phyloP scores from a whole-genome alignment of 2,113 vertebrate species.

The Harpagus bidentatus region DNA sequence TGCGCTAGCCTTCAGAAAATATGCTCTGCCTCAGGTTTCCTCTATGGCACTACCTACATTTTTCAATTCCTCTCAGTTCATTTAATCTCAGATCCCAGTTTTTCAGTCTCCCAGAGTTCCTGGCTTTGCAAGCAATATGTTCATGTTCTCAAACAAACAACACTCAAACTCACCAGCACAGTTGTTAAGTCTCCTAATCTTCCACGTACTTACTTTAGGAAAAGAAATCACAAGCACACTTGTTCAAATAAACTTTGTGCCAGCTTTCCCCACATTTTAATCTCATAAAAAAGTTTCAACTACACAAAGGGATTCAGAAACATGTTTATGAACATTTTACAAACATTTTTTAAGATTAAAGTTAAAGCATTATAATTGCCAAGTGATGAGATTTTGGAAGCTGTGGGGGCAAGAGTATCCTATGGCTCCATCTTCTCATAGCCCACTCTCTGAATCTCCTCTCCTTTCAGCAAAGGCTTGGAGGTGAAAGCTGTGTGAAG shows the following conservation, averaged over 20 bases:
- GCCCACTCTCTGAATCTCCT: not conserved
- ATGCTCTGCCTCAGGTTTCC: not conserved
- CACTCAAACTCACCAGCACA: conserved; percentile 20
- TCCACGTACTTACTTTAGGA: conserved; percentile 37
- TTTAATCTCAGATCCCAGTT: not conserved
- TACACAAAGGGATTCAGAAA: conserved; percentile 54
- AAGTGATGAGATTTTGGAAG: conserved; percentile 8
- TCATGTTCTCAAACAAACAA: conserved; percentile 44
- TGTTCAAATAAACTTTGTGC: conserved; percentile 67
- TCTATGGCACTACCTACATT: fast-evolving
- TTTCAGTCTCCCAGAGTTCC: not conserved
- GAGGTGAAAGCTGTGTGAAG: not conserved
- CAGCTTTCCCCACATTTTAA: conserved; percentile 58
- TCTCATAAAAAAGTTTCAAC: conserved; percentile 65
- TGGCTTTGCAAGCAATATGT: conserved; percentile 7
- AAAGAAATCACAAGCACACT: conserved; percentile 55
- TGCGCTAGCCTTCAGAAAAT: not conserved
- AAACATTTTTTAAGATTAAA: conserved; percentile 62
- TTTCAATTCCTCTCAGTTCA: not conserved
- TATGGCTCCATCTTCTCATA: not conserved
- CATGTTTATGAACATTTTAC: conserved; percentile 68
- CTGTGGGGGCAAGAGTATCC: not conserved
- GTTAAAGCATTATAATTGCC: not conserved
- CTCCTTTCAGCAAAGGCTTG: not conserved
- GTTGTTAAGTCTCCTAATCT: conserved; percentile 44